Evolutionary conservation across 2,113 vertebrate species (phyloP).

Genomic region (Callocephalon fimbriatum): DNA sequence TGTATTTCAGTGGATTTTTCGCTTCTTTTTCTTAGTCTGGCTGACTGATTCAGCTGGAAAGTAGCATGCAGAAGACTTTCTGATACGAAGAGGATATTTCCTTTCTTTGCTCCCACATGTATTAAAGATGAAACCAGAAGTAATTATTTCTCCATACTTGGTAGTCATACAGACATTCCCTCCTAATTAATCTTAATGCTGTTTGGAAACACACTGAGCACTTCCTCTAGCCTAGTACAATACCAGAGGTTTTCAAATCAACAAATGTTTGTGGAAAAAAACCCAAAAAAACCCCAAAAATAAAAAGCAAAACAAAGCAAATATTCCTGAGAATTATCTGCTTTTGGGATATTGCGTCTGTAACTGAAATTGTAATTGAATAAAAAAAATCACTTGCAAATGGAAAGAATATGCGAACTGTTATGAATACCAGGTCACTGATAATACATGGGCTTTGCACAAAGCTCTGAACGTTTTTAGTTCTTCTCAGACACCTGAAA

Average conservation of each 20-base stretch:
- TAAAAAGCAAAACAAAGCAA: background rate
- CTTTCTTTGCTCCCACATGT: background rate
- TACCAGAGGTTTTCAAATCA: background rate
- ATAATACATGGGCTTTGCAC: background rate
- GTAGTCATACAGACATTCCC: background rate
- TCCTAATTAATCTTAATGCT: background rate
- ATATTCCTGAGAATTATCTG: background rate
- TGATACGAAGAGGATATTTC: background rate
- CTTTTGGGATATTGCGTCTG: background rate
- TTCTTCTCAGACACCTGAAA: background rate
- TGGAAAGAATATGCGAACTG: background rate
- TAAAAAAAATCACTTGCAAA: background rate
- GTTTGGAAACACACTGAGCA: background rate
- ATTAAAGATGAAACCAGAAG: background rate
- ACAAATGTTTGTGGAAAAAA: background rate
- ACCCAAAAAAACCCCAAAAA: background rate
- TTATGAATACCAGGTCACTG: background rate
- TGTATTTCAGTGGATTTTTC: constrained; percentile 13
- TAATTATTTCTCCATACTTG: background rate
- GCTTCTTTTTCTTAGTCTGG: background rate
- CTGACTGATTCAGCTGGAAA: background rate
- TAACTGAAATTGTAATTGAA: background rate
- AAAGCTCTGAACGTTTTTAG: background rate
- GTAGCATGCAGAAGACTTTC: background rate
- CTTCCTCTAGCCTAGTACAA: background rate